Conservation (phyloP, 2,888 invertebrate species). For the Macaria liturata region DNA sequence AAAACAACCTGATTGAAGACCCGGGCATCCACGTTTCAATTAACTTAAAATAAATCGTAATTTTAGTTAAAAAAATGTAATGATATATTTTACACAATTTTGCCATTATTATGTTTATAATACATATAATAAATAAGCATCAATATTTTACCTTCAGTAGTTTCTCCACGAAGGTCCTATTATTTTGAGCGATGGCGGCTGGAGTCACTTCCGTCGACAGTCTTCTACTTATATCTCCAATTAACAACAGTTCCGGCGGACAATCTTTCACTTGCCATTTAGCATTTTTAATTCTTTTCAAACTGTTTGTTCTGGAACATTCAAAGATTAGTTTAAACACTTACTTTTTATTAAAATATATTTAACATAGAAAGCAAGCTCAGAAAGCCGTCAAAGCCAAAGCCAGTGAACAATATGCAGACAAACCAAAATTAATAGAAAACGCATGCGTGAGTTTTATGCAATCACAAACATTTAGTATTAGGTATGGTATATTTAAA, state of each 20-base stretch:
- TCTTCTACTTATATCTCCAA: constrained; percentile 76
- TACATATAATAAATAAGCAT: too few relatives aligned
- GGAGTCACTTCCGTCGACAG: constrained; percentile 89
- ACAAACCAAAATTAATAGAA: constrained; percentile 5
- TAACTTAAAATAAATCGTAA: too few relatives aligned
- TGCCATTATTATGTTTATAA: too few relatives aligned
- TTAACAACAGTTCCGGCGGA: constrained; percentile 73
- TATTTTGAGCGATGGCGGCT: constrained; percentile 96
- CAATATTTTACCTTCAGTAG: constrained; percentile 90
- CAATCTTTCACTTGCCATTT: constrained; percentile 86
- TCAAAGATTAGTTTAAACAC: constrained; percentile 14
- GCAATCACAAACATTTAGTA: constrained; percentile 15
- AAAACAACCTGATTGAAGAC: too few relatives aligned
- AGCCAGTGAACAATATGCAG: constrained; percentile 10
- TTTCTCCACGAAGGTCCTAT: constrained; percentile 99
- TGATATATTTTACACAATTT: too few relatives aligned
- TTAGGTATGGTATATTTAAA: too few relatives aligned
- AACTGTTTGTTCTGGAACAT: constrained; percentile 79
- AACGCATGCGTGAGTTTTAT: constrained; percentile 25
- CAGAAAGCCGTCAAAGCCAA: constrained; percentile 51
- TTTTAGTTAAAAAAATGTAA: too few relatives aligned
- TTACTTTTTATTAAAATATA: constrained; percentile 11
- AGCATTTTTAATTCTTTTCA: constrained; percentile 84
- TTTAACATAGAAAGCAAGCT: constrained; percentile 41
- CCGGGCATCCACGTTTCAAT: too few relatives aligned